Evolutionary conservation across 2,888 invertebrate species (phyloP).

Genomic region (Nebria brevicollis): DNA sequence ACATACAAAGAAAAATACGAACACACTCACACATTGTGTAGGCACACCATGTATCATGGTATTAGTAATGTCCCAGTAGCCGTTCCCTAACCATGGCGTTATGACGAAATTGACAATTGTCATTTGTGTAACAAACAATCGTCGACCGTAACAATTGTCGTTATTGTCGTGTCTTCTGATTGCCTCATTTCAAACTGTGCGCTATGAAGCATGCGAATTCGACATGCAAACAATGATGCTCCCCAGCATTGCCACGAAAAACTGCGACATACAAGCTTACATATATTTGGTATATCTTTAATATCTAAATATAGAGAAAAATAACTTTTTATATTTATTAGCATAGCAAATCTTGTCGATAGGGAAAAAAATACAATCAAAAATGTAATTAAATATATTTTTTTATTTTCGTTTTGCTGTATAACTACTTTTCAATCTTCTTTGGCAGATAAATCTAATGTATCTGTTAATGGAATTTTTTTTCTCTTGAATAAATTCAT

Average conservation of each 20-base stretch:
- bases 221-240: slow-evolving; percentile 37
- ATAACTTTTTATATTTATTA: neutral
- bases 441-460: no score
- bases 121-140: slow-evolving; percentile 46
- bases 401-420: no score
- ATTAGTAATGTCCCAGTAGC: slow-evolving; percentile 22
- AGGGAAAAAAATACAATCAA: no score
- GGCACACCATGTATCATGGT: neutral
- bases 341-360: no score
- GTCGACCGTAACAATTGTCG: slow-evolving; percentile 45
- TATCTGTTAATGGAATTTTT: no score
- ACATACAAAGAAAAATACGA: slow-evolving; percentile 8
- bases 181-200: slow-evolving; percentile 44
- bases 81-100: slow-evolving; percentile 33
- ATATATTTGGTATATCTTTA: neutral
- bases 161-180: slow-evolving; percentile 46
- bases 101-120: slow-evolving; percentile 45
- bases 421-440: no score
- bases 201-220: slow-evolving; percentile 44
- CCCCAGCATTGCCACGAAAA: neutral
- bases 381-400: no score
- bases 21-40: slow-evolving; percentile 7
- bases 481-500: no score
- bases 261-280: neutral
- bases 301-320: neutral